A percentile compares a stretch with the other conserved stretches of the same genome.
phyloP scores from a whole-genome alignment of 2,888 invertebrate genomes.

The Chymomyza caudatula region DNA sequence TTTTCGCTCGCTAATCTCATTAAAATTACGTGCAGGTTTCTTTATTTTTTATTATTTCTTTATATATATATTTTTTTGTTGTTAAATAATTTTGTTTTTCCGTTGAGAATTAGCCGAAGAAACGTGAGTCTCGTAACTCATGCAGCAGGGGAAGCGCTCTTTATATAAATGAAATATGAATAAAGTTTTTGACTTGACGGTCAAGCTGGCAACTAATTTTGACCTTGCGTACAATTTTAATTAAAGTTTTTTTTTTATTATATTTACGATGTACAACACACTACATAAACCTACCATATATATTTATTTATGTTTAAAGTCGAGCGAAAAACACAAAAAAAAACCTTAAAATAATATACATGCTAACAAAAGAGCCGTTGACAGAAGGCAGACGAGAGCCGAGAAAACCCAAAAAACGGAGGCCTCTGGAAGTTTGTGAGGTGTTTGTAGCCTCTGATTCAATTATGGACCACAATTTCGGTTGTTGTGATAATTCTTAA shows the following conservation, averaged over 20 bases:
- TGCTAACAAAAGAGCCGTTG: constrained; percentile 48
- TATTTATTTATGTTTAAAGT: not conserved
- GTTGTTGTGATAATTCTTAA: no score
- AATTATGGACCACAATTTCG: no score
- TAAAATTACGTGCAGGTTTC: constrained; percentile 3
- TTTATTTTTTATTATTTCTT: not conserved
- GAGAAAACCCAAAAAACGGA: no score
- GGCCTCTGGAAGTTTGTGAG: not conserved
- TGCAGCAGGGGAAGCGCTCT: constrained; percentile 37
- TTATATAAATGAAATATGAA: constrained; percentile 62
- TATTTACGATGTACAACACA: not conserved
- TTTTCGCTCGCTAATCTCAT: not conserved
- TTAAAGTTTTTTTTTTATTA: constrained; percentile 48
- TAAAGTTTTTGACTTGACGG: constrained; percentile 63
- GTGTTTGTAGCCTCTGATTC: no score
- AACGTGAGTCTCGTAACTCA: constrained; percentile 35
- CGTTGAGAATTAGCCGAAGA: constrained; percentile 33
- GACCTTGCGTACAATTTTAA: constrained; percentile 72
- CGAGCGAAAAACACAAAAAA: constrained; percentile 2
- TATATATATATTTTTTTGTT: not conserved
- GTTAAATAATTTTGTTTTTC: constrained; percentile 9
- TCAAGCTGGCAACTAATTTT: constrained; percentile 65
- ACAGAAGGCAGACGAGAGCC: constrained; percentile 3
- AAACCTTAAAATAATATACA: not conserved
- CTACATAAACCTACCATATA: constrained; percentile 16